Base-by-base conservation (phyloP, 2,888 invertebrate genomes). In the Galerucella calmariensis region DNA sequence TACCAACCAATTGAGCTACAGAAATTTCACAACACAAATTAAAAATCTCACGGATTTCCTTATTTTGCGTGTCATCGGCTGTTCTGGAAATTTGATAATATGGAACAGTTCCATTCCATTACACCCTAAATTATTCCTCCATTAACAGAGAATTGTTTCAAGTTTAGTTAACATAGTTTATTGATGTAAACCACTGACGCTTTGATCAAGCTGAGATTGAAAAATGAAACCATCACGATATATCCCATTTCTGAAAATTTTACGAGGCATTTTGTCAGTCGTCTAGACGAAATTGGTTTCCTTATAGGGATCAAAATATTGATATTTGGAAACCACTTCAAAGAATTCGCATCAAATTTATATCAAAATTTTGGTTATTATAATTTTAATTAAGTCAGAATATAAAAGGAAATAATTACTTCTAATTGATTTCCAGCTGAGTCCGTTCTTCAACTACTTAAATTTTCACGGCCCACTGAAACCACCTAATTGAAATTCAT, bases 401-500 rank as follows among this genome's bases (percentile, higher is more conserved):
- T 16, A 65, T 67, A 67, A 35, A 59, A 68, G 58, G 16, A 68
- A 69, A 69, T 69, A 69, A 69, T 69, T 51, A 51, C 53, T 69
- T 51, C 20, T 53, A 69, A 69, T 69, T 69, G 53, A 63, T 69
- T 53, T 51, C 20, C 20, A 35, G 24, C 59, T 27, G 46, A 62
- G 63, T 63, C 62, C 35, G 27, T 62, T 11, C 20, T 53, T 27
- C 58, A 10, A 63, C 59, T 66, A 58, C 59, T 72, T 59, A 66
- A 72, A 72, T 67, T 58, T 58, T 72, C 72, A 46, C 72, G 72
- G 58, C 59, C 59, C 72, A 67, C 67, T 72, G 72, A 72, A 48
- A 72, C 72, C 66, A 56, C 58, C 59, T 72, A 72, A 72, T 72
- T 72, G 59, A 72, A 72, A 72, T 72, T 72, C 72, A 72, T 72